Evolutionary conservation across 2,888 invertebrate genomes (phyloP).

Genomic region (Apotomis betuletana): DNA sequence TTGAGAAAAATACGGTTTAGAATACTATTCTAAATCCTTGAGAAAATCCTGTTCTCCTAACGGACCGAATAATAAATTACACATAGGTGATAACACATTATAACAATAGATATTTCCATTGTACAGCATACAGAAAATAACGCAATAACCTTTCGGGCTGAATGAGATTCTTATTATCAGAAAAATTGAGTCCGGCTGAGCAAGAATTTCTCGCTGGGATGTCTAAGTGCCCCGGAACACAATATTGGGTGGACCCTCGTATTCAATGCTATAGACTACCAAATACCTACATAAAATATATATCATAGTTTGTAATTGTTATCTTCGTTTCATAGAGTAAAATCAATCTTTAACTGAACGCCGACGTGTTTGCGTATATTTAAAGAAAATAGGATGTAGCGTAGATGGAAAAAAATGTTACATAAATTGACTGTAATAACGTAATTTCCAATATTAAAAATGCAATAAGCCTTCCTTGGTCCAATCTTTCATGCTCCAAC

Average conservation of each 20-base stretch:
- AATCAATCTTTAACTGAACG: no score
- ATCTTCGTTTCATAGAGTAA: no score
- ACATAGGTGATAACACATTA: background rate
- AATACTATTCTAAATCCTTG: background rate
- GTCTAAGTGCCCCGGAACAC: background rate
- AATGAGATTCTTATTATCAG: conserved; percentile 4
- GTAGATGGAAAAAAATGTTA: no score
- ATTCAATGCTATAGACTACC: background rate
- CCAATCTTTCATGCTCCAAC: no score
- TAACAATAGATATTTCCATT: background rate
- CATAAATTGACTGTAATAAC: no score
- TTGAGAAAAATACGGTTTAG: no score
- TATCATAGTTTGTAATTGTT: no score
- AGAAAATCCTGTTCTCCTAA: background rate
- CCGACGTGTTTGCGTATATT: no score
- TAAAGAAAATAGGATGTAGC: no score
- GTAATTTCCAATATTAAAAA: no score
- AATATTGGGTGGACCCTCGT: background rate
- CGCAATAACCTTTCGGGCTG: background rate
- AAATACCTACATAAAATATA: background rate
- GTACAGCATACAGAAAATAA: background rate
- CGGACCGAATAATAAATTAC: background rate
- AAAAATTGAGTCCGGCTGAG: background rate
- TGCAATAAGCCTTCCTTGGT: no score
- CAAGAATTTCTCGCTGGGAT: background rate